Base-by-base conservation (phyloP, 2,113 vertebrate genomes). In the Tonatia bakeri region DNA sequence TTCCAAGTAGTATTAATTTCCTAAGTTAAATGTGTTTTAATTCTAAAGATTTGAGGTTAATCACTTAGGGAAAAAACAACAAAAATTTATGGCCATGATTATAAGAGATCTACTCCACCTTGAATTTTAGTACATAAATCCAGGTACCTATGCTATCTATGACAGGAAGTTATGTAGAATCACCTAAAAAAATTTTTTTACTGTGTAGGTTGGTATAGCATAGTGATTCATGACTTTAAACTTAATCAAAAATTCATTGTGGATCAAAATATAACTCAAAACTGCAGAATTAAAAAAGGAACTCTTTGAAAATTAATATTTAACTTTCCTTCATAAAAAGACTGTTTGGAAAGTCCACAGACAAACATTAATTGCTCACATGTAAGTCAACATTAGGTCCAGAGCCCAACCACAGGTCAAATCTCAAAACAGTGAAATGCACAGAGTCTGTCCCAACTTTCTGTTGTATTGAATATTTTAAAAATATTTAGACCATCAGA, bases 241-340 rank as follows among this genome's bases (percentile, higher is more conserved):
- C 77, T 96, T 95, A 95, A 85, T 96, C 36, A 96, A 97, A 95
- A 96, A 64, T 87, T 96, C 96, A 88, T 80, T 98, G 43, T 67
- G 84, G 65, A 86, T 94, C 83, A 64, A 96, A 96, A 94, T 86
- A 94, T 81, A 98, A 98, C 69, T 97, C 93, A 96, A 98, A 98
- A 98, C 97, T 98, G 95, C 77, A 96, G 92, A 96, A 97, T 96
- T 72, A 94, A 85, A 87, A 97, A 96, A 97, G 36, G 69, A 96
- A 61, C 14, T 98, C 95, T 97, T 98, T 96, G 98, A 98, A 97
- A 98, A 96, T 91, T 98, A 98, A 99, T 98, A 98, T 98, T 98
- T 80, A 80, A 97, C 91, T 98, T 98, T 98, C 98, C 98, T 98
- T 98, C 98, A 98, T 98, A 98, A 97, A 97, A 98, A 98, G 91